Percentiles rank a stretch among this genome's conserved stretches.
These are phyloP conservation scores for Drosophila cardini DNA, from an alignment of 1,140 invertebrate genomes.

Conservation along the genomic window DNA sequence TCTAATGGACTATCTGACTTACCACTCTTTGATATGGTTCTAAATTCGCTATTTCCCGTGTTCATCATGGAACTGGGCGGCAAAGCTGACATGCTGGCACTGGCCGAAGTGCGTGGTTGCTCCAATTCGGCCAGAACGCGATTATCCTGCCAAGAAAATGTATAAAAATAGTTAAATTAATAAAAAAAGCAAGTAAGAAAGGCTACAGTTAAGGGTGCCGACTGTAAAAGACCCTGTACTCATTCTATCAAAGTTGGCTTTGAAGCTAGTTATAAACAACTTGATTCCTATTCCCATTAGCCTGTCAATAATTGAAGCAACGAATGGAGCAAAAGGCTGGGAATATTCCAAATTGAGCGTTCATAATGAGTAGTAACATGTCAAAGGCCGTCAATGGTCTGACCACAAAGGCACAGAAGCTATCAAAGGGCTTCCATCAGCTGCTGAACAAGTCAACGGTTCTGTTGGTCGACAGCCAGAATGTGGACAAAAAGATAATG, in stretches of 20 bases:
- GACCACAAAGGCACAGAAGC: conserved; percentile 4
- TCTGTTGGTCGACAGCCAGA: conserved; percentile 33
- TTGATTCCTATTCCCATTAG: neutral
- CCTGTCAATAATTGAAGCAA: neutral
- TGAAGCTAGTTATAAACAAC: neutral
- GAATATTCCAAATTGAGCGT: conserved; percentile 53
- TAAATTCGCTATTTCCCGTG: conserved; percentile 83
- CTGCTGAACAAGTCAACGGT: conserved; percentile 25
- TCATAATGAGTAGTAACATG: conserved; percentile 24
- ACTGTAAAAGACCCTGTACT: too few relatives aligned
- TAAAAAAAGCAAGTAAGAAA: too few relatives aligned
- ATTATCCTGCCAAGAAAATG: conserved; percentile 85
- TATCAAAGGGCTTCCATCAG: conserved; percentile 31
- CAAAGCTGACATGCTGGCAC: conserved; percentile 76
- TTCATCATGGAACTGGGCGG: conserved; percentile 84
- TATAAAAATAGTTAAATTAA: neutral
- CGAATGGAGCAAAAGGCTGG: neutral
- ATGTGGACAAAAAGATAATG: conserved; percentile 27
- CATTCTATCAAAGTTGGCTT: conserved; percentile 1
- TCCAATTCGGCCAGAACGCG: conserved; percentile 95
- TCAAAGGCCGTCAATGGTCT: neutral
- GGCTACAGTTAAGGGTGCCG: too few relatives aligned
- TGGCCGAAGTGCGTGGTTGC: conserved; percentile 88
- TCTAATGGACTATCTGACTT: conserved; percentile 9
- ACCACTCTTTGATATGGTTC: conserved; percentile 85